phyloP scores from a whole-genome alignment of 2,113 vertebrate genomes.

The Tragelaphus strepsiceros region DNA sequence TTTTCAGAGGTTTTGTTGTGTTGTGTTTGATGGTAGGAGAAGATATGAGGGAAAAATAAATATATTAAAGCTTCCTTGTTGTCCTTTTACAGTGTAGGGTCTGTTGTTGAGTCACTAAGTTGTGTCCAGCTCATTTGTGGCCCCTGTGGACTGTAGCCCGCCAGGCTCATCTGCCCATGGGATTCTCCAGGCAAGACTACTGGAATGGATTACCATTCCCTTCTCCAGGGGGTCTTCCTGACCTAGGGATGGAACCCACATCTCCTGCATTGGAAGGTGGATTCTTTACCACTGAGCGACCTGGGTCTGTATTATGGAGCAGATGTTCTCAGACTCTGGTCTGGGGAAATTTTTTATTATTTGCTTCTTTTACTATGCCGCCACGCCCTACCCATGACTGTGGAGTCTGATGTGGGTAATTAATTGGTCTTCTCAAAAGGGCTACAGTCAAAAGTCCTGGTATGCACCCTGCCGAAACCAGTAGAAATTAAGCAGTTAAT shows the following conservation, averaged over 20 bases:
- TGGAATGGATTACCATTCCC: neutral
- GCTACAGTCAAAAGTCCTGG: neutral
- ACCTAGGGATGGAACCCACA: neutral
- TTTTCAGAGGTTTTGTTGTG: neutral
- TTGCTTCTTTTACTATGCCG: neutral
- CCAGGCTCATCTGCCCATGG: neutral
- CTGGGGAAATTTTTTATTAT: neutral
- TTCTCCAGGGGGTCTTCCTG: neutral
- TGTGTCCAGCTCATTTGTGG: neutral
- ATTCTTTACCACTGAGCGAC: neutral
- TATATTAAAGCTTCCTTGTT: neutral
- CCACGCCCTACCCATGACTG: neutral
- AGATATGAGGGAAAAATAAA: neutral
- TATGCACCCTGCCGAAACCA: neutral
- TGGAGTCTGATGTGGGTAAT: neutral
- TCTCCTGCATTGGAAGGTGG: neutral
- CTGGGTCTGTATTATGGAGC: neutral
- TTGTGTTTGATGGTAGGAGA: neutral
- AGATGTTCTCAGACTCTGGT: neutral
- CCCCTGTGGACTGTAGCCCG: neutral
- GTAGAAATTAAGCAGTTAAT: neutral
- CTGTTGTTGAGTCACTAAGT: neutral
- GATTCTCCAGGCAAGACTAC: neutral
- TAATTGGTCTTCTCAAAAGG: neutral
- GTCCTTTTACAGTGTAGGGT: accelerated